Evolutionary conservation across 2,797 vertebrate genomes (phyloP).

Genomic region (Masticophis lateralis): DNA sequence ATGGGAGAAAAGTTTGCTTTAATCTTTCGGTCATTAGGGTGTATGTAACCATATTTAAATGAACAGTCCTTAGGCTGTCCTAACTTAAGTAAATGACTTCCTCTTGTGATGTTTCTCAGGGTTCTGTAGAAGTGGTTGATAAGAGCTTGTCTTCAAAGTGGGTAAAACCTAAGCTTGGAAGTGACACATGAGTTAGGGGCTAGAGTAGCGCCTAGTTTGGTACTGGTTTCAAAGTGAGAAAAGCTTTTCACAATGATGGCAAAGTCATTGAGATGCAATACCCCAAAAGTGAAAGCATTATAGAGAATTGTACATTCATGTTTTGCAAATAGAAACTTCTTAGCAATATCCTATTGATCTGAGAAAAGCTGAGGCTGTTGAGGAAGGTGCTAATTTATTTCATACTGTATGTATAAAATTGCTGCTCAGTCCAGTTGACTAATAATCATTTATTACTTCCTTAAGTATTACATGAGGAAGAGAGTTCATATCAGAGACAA

Average conservation of each 20-base stretch:
- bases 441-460: not conserved
- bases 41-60: accelerated
- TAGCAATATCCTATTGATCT: not conserved
- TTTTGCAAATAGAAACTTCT: not conserved
- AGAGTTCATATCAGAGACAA: not conserved
- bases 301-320: too few species aligned
- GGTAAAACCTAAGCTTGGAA: not conserved
- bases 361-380: not conserved
- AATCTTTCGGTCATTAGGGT: not conserved
- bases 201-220: not conserved
- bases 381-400: not conserved
- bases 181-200: not conserved
- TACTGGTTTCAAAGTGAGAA: not conserved
- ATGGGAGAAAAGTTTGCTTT: conserved; percentile 28
- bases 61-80: not conserved
- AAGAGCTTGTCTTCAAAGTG: not conserved
- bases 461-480: not conserved
- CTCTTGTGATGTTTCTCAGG: not conserved
- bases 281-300: not conserved
- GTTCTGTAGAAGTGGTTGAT: not conserved
- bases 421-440: not conserved
- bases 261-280: not conserved
- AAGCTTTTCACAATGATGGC: not conserved
- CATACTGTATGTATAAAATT: not conserved
- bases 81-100: not conserved